A percentile compares a stretch with the other conserved stretches of the same genome.
Evolutionary conservation across 2,888 invertebrate species (phyloP).

Genomic region (Euplexia lucipara): DNA sequence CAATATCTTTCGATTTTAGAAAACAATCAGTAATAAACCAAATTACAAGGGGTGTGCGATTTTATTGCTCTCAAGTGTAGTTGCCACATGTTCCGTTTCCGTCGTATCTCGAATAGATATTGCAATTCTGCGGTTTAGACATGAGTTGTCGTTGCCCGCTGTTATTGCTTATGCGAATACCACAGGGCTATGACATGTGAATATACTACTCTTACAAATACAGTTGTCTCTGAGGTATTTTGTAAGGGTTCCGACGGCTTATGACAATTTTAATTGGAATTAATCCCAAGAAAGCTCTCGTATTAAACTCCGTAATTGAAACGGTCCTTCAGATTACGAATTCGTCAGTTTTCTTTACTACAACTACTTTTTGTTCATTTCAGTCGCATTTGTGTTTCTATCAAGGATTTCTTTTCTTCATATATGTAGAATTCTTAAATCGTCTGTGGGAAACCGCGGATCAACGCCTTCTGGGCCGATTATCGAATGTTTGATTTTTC

Average conservation of each 20-base stretch:
- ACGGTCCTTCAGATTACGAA: slow-evolving; percentile 16
- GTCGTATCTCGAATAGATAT: slow-evolving; percentile 65
- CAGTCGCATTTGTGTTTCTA: background rate
- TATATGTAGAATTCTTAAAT: background rate
- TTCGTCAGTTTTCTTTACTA: background rate
- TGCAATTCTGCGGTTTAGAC: slow-evolving; percentile 61
- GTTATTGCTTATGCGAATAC: slow-evolving; percentile 60
- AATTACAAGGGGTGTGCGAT: too few species aligned
- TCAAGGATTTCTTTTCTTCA: background rate
- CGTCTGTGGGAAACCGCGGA: background rate
- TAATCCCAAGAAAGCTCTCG: slow-evolving; percentile 45
- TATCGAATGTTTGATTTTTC: slow-evolving; percentile 18
- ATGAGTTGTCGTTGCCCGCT: slow-evolving; percentile 46
- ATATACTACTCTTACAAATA: slow-evolving; percentile 42
- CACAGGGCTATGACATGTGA: slow-evolving; percentile 38
- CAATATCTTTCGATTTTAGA: too few species aligned
- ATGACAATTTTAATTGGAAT: slow-evolving; percentile 53
- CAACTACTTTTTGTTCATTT: too few species aligned
- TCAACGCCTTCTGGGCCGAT: background rate
- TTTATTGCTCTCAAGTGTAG: too few species aligned
- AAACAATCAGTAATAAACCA: too few species aligned
- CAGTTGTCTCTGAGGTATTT: slow-evolving; percentile 7
- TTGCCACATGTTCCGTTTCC: slow-evolving; percentile 70
- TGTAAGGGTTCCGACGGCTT: slow-evolving; percentile 26
- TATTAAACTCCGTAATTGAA: slow-evolving; percentile 40